Base-by-base conservation (phyloP, 2,113 vertebrate genomes). In the Lampris incognitus region DNA sequence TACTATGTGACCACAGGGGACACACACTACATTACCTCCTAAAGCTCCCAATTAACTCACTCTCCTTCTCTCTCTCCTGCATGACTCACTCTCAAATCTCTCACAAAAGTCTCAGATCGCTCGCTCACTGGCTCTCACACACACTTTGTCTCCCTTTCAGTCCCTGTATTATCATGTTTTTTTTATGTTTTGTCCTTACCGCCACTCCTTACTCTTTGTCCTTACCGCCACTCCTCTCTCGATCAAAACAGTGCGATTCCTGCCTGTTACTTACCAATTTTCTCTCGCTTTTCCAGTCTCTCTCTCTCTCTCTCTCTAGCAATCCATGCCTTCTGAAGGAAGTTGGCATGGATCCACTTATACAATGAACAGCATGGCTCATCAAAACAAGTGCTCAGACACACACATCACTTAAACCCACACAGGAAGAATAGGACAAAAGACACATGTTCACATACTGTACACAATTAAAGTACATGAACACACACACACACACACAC, bases 21-120 rank as follows among this genome's bases (percentile, higher is more conserved):
- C 83, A 80, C 72, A 85, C 85, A 84, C 84, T 86, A 87, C 89
- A 92, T 92, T 92, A 91, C 79, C 84, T 87, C 7, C 82, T 72
- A 84, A 90, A 87, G 83, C 79, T 76, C 54, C 72, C 81, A 83
- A 88, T 91, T 89, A 86, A 85, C 74, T 72, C 50, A 11, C 82
- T 5, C 48, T 11, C 37, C 40, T 10, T 10, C 52, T 11, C 64
- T 48, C 48, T 55, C 50, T 44, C 11, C 46, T 24, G 24, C 24
- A 24, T 58, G 5, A 38, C 37, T 39, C 24, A 9, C 72, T 86
- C 75, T 77, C 80, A 24, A 24, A 24, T 68, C 62, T 48, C 79
- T 68, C 54, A 24, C 24, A 24, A 24, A 24, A 24, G 24, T 2
- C 58, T 24, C 64, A 50, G 13, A 46, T 81, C 0, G 71, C 10